Conservation (phyloP, 2,113 vertebrate species). For the Murina feae region DNA sequence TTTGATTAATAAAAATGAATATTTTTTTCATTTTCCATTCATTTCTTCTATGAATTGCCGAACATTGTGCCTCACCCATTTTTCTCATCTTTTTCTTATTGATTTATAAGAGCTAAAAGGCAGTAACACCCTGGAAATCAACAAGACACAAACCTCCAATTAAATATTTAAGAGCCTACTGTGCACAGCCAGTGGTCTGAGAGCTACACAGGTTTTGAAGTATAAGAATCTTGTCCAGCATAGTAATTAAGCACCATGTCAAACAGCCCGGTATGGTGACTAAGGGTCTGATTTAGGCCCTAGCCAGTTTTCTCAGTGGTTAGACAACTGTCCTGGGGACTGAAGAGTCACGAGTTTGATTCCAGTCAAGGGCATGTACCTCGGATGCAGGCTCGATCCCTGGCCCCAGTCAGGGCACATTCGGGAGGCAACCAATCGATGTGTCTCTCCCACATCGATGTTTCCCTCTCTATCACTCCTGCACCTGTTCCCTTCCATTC, state of each 20-base stretch:
- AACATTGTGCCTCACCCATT: neutral
- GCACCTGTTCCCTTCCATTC: too few species aligned
- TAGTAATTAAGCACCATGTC: conserved; percentile 42
- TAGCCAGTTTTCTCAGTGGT: too few species aligned
- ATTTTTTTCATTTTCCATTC: conserved; percentile 27
- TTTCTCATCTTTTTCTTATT: conserved; percentile 34
- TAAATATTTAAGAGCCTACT: conserved; percentile 59
- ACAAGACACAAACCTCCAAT: conserved; percentile 52
- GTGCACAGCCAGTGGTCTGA: conserved; percentile 39
- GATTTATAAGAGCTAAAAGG: conserved; percentile 31
- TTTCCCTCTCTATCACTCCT: too few species aligned
- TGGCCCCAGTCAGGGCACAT: too few species aligned
- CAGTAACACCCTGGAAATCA: conserved; percentile 36
- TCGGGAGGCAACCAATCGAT: too few species aligned
- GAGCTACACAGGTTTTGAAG: conserved; percentile 47
- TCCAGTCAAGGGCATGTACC: too few species aligned
- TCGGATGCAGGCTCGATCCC: too few species aligned
- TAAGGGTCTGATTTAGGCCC: conserved; percentile 26
- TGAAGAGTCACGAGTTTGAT: too few species aligned
- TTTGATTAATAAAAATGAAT: neutral
- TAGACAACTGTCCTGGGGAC: too few species aligned
- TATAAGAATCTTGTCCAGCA: conserved; percentile 32
- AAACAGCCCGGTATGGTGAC: neutral
- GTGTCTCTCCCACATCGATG: too few species aligned
- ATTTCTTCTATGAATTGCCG: conserved; percentile 44